Percentiles rank a stretch among this genome's conserved stretches.
phyloP scores from a whole-genome alignment of 2,113 vertebrate genomes.

The Chrysemys picta region DNA sequence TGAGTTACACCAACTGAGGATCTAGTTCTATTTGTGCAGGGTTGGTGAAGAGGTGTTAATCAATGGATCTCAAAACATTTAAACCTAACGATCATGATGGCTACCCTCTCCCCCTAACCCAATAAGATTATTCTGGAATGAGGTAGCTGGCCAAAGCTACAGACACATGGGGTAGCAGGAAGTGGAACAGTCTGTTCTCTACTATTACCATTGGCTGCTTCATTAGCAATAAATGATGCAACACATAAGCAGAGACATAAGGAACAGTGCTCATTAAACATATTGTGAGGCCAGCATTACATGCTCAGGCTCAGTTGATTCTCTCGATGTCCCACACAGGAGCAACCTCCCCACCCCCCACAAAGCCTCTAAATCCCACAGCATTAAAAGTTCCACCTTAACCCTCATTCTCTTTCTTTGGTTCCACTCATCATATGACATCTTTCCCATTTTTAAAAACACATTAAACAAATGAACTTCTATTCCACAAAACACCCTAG shows the following conservation, averaged over 20 bases:
- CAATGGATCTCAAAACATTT: not conserved
- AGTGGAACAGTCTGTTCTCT: not conserved
- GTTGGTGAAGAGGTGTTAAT: not conserved
- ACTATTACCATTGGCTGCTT: not conserved
- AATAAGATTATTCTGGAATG: not conserved
- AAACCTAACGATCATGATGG: not conserved
- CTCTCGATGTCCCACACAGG: not conserved
- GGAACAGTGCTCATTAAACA: not conserved
- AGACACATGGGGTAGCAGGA: not conserved
- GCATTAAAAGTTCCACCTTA: not conserved
- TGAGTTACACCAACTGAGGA: not conserved
- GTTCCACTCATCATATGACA: not conserved
- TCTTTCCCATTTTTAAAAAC: not conserved
- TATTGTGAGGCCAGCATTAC: not conserved
- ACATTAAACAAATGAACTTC: not conserved
- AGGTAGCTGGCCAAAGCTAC: not conserved
- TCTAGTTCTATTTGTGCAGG: not conserved
- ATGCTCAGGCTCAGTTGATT: not conserved
- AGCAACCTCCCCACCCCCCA: not conserved
- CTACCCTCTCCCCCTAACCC: not conserved
- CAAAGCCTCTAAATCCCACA: not conserved
- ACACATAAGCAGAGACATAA: not conserved
- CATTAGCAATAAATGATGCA: not conserved
- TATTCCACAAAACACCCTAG: not conserved
- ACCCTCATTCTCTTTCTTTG: not conserved